These are phyloP conservation scores for Adrianichthys oophorus DNA, from an alignment of 2,797 vertebrate species.

Conservation along the genomic window DNA sequence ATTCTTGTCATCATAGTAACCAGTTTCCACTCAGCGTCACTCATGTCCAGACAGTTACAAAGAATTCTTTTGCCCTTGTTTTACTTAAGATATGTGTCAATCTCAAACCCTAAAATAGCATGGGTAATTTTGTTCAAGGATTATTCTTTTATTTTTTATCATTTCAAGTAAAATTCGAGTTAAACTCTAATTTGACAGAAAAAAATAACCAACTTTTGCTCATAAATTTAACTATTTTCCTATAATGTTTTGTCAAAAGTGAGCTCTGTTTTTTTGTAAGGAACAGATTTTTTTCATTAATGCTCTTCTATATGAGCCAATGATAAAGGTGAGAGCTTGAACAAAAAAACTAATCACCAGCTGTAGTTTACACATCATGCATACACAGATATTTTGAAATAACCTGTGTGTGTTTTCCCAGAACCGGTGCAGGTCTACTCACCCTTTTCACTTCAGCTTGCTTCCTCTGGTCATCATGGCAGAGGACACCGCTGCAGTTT, in stretches of 20 bases:
- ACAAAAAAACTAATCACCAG: neutral
- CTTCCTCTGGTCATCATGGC: slow-evolving; percentile 75
- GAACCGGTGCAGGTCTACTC: slow-evolving; percentile 81
- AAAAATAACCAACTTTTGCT: too few species aligned
- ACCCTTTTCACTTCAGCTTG: slow-evolving; percentile 80
- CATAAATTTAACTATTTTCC: too few species aligned
- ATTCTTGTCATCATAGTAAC: slow-evolving; percentile 23
- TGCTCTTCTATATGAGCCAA: too few species aligned
- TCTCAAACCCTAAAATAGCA: neutral
- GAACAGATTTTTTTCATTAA: too few species aligned
- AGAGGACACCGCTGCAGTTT: slow-evolving; percentile 54
- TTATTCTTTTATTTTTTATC: too few species aligned
- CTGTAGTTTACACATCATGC: neutral
- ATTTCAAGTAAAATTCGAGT: too few species aligned
- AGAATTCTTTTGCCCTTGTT: neutral
- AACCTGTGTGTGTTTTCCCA: slow-evolving; percentile 55
- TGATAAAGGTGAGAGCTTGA: neutral
- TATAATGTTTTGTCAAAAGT: too few species aligned
- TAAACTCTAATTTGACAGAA: too few species aligned
- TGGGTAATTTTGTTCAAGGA: too few species aligned
- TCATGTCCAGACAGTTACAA: neutral
- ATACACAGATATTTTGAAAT: neutral
- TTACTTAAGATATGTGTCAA: neutral
- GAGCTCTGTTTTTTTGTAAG: too few species aligned
- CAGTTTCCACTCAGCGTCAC: neutral